Evolutionary conservation across 2,888 invertebrate genomes (phyloP), one percentile per base, ranked within the genome.

Genomic region (Pseudococcus longispinus): DNA sequence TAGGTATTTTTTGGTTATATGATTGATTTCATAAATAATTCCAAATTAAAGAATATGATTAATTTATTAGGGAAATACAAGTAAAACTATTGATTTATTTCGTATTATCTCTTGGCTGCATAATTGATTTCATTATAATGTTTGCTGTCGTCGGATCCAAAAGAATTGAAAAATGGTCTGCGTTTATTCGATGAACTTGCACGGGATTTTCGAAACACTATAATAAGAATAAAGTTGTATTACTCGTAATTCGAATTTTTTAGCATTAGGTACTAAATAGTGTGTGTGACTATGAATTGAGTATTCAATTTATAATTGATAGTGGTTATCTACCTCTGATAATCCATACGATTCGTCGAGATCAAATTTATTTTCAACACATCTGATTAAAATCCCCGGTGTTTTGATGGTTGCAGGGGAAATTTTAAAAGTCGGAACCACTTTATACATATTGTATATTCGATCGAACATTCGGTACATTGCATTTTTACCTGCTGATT

Each of bases 161-260:
- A 88, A 95, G 90, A 89, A 96, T 94, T 70, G 93, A 93, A 0
- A 92, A 90, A 89, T 96, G 96, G 89, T 94, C 94, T 11, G 95
- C 96, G 89, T 95, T 94, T n/a, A 95, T 91, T 82, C 92, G 92
- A 89, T 93, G 92, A 0, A 95, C 91, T 0, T 92, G 92, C 0
- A 95, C 92, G 1, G 91, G 91, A 0, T 92, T 91, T 29, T 92
- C 92, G 0, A 94, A 93, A 32, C 92, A 90, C 90, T 92, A 89
- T 29, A 90, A n/a, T n/a, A 13, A 26, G 11, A 37, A 37, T 8
- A 6, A 37, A 37, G n/a, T n/a, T n/a, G n/a, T n/a, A n/a, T n/a
- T n/a, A n/a, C n/a, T n/a, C n/a, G n/a, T n/a, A n/a, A n/a, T n/a
- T n/a, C n/a, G n/a, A n/a, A n/a, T n/a, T n/a, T n/a, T n/a, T n/a